A percentile compares a stretch with the other conserved stretches of the same genome.
phyloP scores from a whole-genome alignment of 64 coral and sea anemone genomes.

The Anthopleura sola region DNA sequence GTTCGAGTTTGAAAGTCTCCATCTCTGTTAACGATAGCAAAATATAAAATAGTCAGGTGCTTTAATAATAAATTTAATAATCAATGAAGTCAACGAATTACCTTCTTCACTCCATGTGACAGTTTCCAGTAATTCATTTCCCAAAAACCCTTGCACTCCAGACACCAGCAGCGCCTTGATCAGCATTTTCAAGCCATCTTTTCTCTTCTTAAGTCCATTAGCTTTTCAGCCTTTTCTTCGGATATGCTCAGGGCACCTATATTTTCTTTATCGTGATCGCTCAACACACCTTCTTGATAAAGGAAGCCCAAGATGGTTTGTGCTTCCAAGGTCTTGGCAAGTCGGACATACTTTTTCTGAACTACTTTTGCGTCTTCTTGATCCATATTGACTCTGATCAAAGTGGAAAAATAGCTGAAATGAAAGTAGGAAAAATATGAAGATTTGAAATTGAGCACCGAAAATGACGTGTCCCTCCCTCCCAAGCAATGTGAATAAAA shows the following conservation, averaged over 20 bases:
- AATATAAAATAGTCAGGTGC: background rate
- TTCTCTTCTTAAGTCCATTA: background rate
- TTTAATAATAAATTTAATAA: too few relatives aligned
- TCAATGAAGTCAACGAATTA: background rate
- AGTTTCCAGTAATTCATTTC: background rate
- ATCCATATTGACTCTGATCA: background rate
- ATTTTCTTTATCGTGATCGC: background rate
- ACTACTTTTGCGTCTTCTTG: background rate
- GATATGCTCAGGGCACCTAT: background rate
- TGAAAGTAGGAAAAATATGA: background rate
- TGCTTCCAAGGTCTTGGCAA: background rate
- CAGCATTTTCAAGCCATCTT: background rate
- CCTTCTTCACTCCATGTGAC: constrained; percentile 7
- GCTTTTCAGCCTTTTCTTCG: background rate
- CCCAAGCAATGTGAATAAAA: too few relatives aligned
- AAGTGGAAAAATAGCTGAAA: background rate
- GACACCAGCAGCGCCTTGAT: background rate
- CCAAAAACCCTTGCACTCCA: background rate
- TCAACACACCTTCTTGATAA: constrained; percentile 2
- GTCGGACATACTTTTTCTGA: background rate
- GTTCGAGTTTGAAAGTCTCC: background rate
- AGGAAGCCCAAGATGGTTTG: background rate
- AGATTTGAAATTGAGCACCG: too few relatives aligned
- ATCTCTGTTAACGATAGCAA: background rate
- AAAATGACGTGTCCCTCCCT: too few relatives aligned